These are phyloP conservation scores for Scaptomyza montana DNA, from an alignment of 1,140 invertebrate genomes.

Conservation along the genomic window DNA sequence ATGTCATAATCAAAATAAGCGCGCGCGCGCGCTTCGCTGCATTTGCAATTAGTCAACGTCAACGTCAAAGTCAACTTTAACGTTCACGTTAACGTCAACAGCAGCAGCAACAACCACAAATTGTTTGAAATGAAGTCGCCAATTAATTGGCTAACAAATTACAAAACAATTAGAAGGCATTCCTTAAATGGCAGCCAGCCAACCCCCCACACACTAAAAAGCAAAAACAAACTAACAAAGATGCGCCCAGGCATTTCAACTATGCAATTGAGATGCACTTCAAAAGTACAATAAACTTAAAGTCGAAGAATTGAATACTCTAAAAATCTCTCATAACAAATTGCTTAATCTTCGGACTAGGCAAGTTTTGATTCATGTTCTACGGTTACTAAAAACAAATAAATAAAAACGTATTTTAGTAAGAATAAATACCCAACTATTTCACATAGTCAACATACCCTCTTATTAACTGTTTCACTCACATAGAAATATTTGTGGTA, in stretches of 20 bases:
- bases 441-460: neutral
- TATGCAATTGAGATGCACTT: slow-evolving; percentile 33
- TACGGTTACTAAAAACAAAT: too few relatives aligned
- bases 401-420: neutral
- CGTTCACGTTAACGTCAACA: slow-evolving; percentile 30
- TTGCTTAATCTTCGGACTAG: too few relatives aligned
- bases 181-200: slow-evolving; percentile 66
- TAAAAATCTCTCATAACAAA: neutral
- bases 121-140: slow-evolving; percentile 57
- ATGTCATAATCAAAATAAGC: slow-evolving; percentile 74
- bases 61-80: slow-evolving; percentile 33
- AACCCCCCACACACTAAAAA: slow-evolving; percentile 23
- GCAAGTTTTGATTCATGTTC: too few relatives aligned
- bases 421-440: neutral
- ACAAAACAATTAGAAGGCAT: slow-evolving; percentile 82
- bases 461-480: neutral
- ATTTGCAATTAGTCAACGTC: slow-evolving; percentile 71
- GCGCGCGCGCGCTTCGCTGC: slow-evolving; percentile 51
- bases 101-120: neutral
- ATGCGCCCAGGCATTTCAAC: slow-evolving; percentile 45
- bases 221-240: slow-evolving; percentile 30
- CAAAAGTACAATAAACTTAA: neutral
- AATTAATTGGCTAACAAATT: slow-evolving; percentile 81
- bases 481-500: slow-evolving; percentile 56
- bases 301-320: slow-evolving; percentile 5